Conservation (phyloP, 2,113 vertebrate species). For the Leuciscus idus region DNA sequence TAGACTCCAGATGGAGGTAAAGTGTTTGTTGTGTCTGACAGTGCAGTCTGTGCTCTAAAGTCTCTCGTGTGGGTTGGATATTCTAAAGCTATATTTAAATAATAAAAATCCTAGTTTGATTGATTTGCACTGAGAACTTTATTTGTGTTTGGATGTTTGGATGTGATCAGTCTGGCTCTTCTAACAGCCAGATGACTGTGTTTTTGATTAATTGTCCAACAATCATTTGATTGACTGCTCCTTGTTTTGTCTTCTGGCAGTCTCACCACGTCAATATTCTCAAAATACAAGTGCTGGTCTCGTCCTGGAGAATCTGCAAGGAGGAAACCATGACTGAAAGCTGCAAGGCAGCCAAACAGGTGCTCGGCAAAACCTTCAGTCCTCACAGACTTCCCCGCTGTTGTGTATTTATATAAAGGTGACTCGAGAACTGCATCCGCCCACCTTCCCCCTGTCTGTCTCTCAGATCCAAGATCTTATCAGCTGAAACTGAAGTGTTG, state of each 20-base stretch:
- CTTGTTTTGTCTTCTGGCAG: slow-evolving; percentile 28
- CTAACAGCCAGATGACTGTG: slow-evolving; percentile 26
- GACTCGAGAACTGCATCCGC: background rate
- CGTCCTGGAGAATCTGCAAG: background rate
- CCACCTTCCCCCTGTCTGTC: slow-evolving; percentile 35
- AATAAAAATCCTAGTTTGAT: background rate
- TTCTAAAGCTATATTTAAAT: slow-evolving; percentile 8
- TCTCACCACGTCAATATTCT: slow-evolving; percentile 1
- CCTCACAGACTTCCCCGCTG: slow-evolving; percentile 19
- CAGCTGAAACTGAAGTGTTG: slow-evolving; percentile 15
- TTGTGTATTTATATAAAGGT: slow-evolving; percentile 37
- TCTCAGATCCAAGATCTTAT: slow-evolving; percentile 24
- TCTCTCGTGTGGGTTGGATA: background rate
- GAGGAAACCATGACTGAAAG: slow-evolving; percentile 19
- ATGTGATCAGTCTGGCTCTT: slow-evolving; percentile 1
- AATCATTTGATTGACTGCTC: slow-evolving; percentile 44
- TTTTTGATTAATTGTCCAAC: slow-evolving; percentile 33
- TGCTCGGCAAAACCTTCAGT: background rate
- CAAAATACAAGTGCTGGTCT: slow-evolving; percentile 18
- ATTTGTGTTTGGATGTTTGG: background rate
- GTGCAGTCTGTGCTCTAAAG: background rate
- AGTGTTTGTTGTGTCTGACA: slow-evolving; percentile 1
- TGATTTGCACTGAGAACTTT: background rate
- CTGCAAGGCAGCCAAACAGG: slow-evolving; percentile 21
- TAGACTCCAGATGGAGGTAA: slow-evolving; percentile 18